Evolutionary conservation across 2,888 invertebrate species (phyloP), one percentile per base, ranked within the genome.

Genomic region (Athrips mouffetella): DNA sequence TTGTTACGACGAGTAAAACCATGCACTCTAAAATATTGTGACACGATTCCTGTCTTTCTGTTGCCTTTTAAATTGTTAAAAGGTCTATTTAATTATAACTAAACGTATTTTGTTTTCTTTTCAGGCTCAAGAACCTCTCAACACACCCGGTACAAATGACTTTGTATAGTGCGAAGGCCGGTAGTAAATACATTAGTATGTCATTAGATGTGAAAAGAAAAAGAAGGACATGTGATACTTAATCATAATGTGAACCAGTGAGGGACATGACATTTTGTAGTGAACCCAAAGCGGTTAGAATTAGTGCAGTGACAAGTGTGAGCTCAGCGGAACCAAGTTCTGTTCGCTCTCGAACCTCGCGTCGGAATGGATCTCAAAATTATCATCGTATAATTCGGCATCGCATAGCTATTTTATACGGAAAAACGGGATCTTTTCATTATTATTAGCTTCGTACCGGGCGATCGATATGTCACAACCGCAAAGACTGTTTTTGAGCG

Each of bases 51-150:
- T n/a, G n/a, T n/a, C n/a, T n/a, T n/a, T n/a, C n/a, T n/a, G n/a
- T n/a, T n/a, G n/a, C n/a, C n/a, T n/a, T n/a, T n/a, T n/a, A n/a
- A n/a, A n/a, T n/a, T n/a, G n/a, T n/a, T n/a, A n/a, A n/a, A n/a
- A n/a, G n/a, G n/a, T n/a, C n/a, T n/a, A n/a, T n/a, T n/a, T n/a
- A n/a, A n/a, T n/a, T n/a, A n/a, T n/a, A n/a, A n/a, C n/a, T 29
- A 35, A 39, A 10, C 10, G 10, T 18, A 8, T 35, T 41, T 51
- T 53, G 70, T 73, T 80, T 80, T 74, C 62, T 75, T 92, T 91
- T 10, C 91, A 95, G 95, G 94, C 93, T 71, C 93, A 93, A 89
- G 93, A 94, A 89, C 95, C 95, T 60, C 91, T 95, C 76, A 95
- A 93, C 67, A 92, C 92, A 80, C 92, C 93, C 72, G 93, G 93